Percentiles rank a stretch among this genome's conserved stretches.
Conservation (phyloP, 1,140 invertebrate genomes). For the Pogonomyrmex barbatus region DNA sequence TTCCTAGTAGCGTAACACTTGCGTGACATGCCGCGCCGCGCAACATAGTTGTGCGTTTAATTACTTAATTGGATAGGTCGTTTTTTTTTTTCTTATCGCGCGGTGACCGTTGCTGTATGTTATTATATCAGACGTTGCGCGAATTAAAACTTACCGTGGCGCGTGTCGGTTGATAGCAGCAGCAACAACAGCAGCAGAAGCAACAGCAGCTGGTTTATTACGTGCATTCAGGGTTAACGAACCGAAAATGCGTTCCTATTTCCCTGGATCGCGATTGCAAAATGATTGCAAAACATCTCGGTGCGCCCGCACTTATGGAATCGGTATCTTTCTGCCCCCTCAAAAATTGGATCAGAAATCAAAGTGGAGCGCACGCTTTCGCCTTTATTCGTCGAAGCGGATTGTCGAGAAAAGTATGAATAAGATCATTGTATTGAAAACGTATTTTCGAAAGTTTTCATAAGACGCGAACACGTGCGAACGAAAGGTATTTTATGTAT, state of each 20-base stretch:
- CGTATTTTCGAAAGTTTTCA: no score
- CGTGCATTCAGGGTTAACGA: conserved; percentile 64
- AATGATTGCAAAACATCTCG: conserved; percentile 43
- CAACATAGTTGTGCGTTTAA: conserved; percentile 52
- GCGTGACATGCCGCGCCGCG: neutral
- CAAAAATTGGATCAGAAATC: conserved; percentile 38
- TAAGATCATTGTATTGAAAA: neutral
- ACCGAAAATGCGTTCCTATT: conserved; percentile 48
- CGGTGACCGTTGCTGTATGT: neutral
- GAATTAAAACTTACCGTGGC: conserved; percentile 46
- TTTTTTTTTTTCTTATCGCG: conserved; percentile 33
- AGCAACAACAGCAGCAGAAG: neutral
- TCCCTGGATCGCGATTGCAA: conserved; percentile 24
- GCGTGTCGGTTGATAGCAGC: conserved; percentile 36
- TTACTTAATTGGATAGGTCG: conserved; percentile 64
- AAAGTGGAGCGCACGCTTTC: conserved; percentile 30
- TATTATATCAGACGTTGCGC: conserved; percentile 54
- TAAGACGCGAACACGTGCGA: no score
- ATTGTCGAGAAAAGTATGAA: conserved; percentile 8
- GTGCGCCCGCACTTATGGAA: neutral
- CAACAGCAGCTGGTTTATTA: conserved; percentile 60
- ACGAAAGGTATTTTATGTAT: no score
- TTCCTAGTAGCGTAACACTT: neutral
- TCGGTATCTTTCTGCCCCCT: neutral
- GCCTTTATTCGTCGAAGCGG: conserved; percentile 3